These are phyloP conservation scores for Hypercompe scribonia DNA, from an alignment of 2,888 invertebrate species.

Conservation along the genomic window DNA sequence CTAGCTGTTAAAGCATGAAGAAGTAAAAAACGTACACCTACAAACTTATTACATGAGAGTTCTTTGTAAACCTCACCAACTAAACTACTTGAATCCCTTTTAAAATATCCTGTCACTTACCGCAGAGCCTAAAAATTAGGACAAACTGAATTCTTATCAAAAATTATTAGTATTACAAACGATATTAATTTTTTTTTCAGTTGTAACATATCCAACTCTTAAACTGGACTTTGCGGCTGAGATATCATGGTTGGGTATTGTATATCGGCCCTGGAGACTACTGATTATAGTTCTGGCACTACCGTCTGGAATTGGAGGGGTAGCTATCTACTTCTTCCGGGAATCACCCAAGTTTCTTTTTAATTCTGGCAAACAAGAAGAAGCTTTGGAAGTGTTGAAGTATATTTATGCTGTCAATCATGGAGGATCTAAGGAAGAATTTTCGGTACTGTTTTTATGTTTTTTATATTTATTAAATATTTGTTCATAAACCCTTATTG, in stretches of 20 bases:
- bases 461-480: too few species aligned
- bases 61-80: too few species aligned
- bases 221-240: slow-evolving; percentile 81
- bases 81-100: too few species aligned
- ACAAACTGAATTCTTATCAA: neutral
- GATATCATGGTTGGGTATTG: slow-evolving; percentile 79
- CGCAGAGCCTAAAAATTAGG: neutral
- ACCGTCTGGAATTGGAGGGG: slow-evolving; percentile 83
- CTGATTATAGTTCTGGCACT: slow-evolving; percentile 85
- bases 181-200: slow-evolving; percentile 64
- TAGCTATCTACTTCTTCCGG: slow-evolving; percentile 87
- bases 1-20: too few species aligned
- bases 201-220: slow-evolving; percentile 89
- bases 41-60: neutral
- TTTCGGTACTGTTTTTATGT: slow-evolving; percentile 58
- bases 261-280: slow-evolving; percentile 91
- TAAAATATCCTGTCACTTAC: neutral
- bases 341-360: slow-evolving; percentile 93
- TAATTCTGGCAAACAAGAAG: slow-evolving; percentile 87
- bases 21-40: too few species aligned
- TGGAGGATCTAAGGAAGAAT: slow-evolving; percentile 60
- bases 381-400: slow-evolving; percentile 85
- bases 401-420: slow-evolving; percentile 74
- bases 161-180: neutral
- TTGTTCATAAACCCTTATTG: too few species aligned